Percentiles rank a stretch among this genome's conserved stretches.
These are phyloP conservation scores for Phycodurus eques DNA, from an alignment of 2,113 vertebrate genomes.

Conservation along the genomic window DNA sequence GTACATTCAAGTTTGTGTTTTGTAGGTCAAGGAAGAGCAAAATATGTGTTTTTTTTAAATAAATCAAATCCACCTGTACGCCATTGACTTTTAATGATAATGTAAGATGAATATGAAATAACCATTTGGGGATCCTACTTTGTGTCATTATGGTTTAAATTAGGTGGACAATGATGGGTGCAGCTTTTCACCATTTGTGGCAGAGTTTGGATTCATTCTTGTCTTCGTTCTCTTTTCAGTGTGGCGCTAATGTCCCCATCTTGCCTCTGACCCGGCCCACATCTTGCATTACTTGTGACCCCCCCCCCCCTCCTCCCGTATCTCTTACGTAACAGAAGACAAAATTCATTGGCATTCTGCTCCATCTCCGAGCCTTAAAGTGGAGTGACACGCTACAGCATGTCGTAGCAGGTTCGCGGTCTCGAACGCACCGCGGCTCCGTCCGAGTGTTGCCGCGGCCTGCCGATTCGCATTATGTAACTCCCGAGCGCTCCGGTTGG, in stretches of 20 bases:
- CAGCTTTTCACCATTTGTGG: too few species aligned
- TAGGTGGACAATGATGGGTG: not conserved
- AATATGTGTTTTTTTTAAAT: not conserved
- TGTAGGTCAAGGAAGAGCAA: not conserved
- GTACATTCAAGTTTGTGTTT: not conserved
- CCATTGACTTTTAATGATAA: not conserved
- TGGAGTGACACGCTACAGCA: conserved; percentile 47
- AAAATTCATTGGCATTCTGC: not conserved
- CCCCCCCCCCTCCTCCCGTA: conserved; percentile 34
- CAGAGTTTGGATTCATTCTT: too few species aligned
- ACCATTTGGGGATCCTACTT: not conserved
- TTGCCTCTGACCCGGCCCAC: conserved; percentile 49
- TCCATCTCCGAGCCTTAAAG: conserved; percentile 38
- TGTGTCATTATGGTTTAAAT: conserved; percentile 8
- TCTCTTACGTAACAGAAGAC: conserved; percentile 22
- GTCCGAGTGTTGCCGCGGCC: conserved; percentile 13
- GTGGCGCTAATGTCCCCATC: not conserved
- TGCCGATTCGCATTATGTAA: conserved; percentile 58
- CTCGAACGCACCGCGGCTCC: conserved; percentile 41
- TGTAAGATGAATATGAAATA: not conserved
- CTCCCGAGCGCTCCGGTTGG: not conserved
- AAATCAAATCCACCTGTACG: not conserved
- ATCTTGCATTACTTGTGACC: conserved; percentile 52
- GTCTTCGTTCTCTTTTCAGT: too few species aligned
- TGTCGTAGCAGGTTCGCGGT: conserved; percentile 29